Base-by-base conservation (phyloP, 2,888 invertebrate species). In the Cheilosia pagana region DNA sequence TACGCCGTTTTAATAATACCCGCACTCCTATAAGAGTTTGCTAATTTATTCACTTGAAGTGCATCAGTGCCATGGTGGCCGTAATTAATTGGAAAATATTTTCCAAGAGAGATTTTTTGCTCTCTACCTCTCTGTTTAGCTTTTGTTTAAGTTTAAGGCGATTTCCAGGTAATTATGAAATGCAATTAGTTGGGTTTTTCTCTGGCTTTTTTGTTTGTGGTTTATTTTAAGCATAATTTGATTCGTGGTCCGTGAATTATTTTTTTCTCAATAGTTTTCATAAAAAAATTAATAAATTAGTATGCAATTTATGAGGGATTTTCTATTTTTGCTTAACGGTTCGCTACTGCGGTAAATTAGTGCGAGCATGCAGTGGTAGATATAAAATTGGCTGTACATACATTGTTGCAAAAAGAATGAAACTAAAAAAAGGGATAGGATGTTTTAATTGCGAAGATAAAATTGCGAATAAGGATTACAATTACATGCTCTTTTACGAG, bases 11-110 rank as follows among this genome's bases (percentile, higher is more conserved):
- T 65, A 75, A 75, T 79, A 74, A 68, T 55, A 72, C 16, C 31
- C 10, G n/a, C n/a, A 35, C 65, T 59, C 23, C 16, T 31, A 41
- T 21, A 65, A 39, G 75, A 65, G 31, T 67, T 52, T 43, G 45
- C 39, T 77, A 77, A 82, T 75, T 71, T 81, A 79, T 79, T 16
- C 70, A 63, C 53, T 70, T 59, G 28, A n/a, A 78, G 62, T 55
- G 70, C 50, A n/a, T n/a, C n/a, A 48, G 62, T 81, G 65, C 57
- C 70, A 76, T 81, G 70, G 76, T 60, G 76, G 76, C 67, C 68
- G 45, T 65, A 85, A 85, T 85, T 85, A 85, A 81, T 85, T 81
- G 70, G 72, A 75, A 81, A 85, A 67, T 74, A 83, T 83, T 72
- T 79, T 43, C 74, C 57, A 52, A 52, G 50, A 57, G 39, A 31